Base-by-base conservation (phyloP, 2,113 vertebrate species). In the Aspidoscelis tigris region DNA sequence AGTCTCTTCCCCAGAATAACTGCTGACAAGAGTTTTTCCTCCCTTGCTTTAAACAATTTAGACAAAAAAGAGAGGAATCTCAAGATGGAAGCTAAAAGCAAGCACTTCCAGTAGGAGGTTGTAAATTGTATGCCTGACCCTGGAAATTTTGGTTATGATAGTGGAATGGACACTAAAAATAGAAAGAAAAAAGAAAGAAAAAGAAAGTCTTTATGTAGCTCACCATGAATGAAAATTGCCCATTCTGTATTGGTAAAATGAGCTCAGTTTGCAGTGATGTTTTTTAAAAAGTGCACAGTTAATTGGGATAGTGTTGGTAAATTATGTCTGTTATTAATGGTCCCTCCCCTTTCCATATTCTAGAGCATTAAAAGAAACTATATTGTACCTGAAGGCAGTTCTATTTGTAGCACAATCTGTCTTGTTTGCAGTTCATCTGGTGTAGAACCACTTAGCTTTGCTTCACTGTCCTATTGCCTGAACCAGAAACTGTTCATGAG, bases 361-460 rank as follows among this genome's bases (percentile, higher is more conserved):
- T 55, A 65, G 22, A 18, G 18, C 20, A 68, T 73, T 83, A 0
- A 18, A 81, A 89, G 7, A 81, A 83, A 80, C 70, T 2, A 0
- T 8, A 16, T 1, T 0, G 50, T 76, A 44, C 66, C 58, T 84
- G 65, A 87, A 82, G 83, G 50, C 87, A n/a, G 81, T 86, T 88
- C 76, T 78, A 1, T 89, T 89, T 86, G 88, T 85, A 78, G 22
- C 4, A 79, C 41, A 77, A 82, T 84, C 39, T 79, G 5, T 26
- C 76, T 91, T 76, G 33, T 81, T 89, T 76, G 77, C 81, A 84
- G 80, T 87, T 92, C 84, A 86, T 83, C 89, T 58, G 7, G 83
- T 79, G 84, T 80, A 90, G 88, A 92, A 85, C 81, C 85, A 88
- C 84, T 92, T 86, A 86, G 88, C 79, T 94, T 91, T 90, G 87